Percentiles rank a stretch among this genome's conserved stretches.
These are phyloP conservation scores for Anneissia japonica DNA, from an alignment of 35 echinoderm and acorn worm species.

Conservation along the genomic window DNA sequence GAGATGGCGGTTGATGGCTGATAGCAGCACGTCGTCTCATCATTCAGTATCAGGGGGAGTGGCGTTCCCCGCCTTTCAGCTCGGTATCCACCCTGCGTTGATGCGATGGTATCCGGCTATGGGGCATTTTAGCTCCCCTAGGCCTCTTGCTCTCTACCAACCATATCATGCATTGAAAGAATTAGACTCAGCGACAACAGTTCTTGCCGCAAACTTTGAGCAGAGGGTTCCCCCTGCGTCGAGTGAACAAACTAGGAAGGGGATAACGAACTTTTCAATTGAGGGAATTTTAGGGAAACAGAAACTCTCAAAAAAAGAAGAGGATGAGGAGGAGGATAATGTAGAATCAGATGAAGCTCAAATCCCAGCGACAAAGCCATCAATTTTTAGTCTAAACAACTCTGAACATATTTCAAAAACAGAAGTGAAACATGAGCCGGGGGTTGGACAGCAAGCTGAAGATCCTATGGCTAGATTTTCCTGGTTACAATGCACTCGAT, in stretches of 20 bases:
- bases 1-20: not conserved
- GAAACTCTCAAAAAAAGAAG: not conserved
- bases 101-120: not conserved
- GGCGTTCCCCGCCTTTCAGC: not conserved
- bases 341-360: not conserved
- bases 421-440: not conserved
- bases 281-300: slow-evolving; percentile 45
- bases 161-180: not conserved
- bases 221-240: not conserved
- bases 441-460: slow-evolving; percentile 18
- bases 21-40: not conserved
- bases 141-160: slow-evolving; percentile 5
- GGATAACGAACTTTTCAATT: slow-evolving; percentile 46
- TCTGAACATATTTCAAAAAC: not conserved
- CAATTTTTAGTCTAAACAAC: not conserved
- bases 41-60: not conserved
- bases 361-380: not conserved
- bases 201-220: not conserved
- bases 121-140: not conserved
- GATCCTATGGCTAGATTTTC: slow-evolving; percentile 89
- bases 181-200: not conserved
- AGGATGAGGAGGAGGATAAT: slow-evolving; percentile 7
- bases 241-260: slow-evolving; percentile 13
- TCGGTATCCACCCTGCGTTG: not conserved
- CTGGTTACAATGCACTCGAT: slow-evolving; percentile 93